Base-by-base conservation (phyloP, 2,888 invertebrate species). In the Epicampocera succincta region DNA sequence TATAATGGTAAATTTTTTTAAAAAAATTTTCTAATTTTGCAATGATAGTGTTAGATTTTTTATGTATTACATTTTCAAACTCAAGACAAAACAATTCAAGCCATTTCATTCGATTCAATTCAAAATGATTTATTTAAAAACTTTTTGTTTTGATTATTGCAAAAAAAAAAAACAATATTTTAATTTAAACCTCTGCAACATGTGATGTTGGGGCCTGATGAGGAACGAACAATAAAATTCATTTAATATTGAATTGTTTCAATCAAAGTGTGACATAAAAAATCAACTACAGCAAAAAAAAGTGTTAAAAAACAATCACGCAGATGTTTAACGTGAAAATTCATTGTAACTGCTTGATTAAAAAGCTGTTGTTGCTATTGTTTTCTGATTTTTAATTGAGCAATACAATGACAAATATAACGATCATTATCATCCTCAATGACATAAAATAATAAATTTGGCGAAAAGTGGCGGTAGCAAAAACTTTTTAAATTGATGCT, bases 241-340 rank as follows among this genome's bases (percentile, higher is more conserved):
- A 76, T 76, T 76, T 54, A 63, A 63, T 69, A 61, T 69, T 69
- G 46, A 76, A 69, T 66, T 61, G 76, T 69, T 76, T 9, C 54
- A 77, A 63, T 71, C 69, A 54, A 77, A 71, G 75, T 71, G 77
- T 77, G 63, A 71, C 63, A 77, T 25, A 77, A 69, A 76, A 72
- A 61, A 52, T 42, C 17, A 48, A 69, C 54, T 38, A 58, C 13
- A 42, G 46, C 1, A 50, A 75, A 61, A 44, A 54, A 58, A 54
- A 50, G 58, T 52, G 61, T 50, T 72, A 44, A 77, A 46, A 71
- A 65, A 58, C 65, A 65, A 81, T 73, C 80, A 81, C 80, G 72
- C 80, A 76, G 68, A 76, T 81, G 80, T 81, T 81, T 76, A 76
- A 81, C 61, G 72, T 81, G 72, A 72, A 76, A 76, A 76, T 50